Conservation (phyloP, 2,113 vertebrate genomes). For the Pungitius pungitius region DNA sequence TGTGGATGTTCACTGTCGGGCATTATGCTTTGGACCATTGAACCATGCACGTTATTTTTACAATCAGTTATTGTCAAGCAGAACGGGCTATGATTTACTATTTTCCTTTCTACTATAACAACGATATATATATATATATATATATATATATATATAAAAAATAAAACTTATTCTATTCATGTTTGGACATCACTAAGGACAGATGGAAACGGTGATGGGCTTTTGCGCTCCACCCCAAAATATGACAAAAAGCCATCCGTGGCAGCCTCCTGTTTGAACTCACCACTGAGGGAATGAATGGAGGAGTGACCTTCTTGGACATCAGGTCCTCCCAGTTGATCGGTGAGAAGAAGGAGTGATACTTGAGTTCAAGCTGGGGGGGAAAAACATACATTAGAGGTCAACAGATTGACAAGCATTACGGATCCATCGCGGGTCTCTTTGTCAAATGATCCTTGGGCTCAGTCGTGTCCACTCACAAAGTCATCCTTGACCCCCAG, state of each 20-base stretch:
- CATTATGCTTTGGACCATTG: neutral
- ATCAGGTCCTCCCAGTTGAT: constrained; percentile 87
- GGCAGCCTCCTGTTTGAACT: constrained; percentile 26
- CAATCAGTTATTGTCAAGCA: neutral
- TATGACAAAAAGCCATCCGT: neutral
- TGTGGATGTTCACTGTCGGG: neutral
- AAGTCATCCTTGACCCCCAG: constrained; percentile 82
- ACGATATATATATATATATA: too few species aligned
- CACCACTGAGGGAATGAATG: constrained; percentile 83
- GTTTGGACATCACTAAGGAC: neutral
- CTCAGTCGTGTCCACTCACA: constrained; percentile 67
- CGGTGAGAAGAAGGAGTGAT: constrained; percentile 83
- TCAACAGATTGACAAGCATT: neutral
- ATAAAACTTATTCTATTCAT: too few species aligned
- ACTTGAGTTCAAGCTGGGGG: constrained; percentile 81
- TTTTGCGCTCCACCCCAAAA: neutral
- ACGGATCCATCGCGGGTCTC: rapidly evolving
- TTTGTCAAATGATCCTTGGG: rapidly evolving
- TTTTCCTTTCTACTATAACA: too few species aligned
- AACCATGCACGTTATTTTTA: neutral
- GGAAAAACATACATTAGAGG: constrained; percentile 20
- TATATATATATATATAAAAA: too few species aligned
- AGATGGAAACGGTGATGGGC: neutral
- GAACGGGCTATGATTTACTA: neutral
- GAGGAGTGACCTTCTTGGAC: constrained; percentile 81